A percentile compares a stretch with the other conserved stretches of the same genome.
Evolutionary conservation across 2,888 invertebrate species (phyloP).

Genomic region (Anaspis maculata): DNA sequence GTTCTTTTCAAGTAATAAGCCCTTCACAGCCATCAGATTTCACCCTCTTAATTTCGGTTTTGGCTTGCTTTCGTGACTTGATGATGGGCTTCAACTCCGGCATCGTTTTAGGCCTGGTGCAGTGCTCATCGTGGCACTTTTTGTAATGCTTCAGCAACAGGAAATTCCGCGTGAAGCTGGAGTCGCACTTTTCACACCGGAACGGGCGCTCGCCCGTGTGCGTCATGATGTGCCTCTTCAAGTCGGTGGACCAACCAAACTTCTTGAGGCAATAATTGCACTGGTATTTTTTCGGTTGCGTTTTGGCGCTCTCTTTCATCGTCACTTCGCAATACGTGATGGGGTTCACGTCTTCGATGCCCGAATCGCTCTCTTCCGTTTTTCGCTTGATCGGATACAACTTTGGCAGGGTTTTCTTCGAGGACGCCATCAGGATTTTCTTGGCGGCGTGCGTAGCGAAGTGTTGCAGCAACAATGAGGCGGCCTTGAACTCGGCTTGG

Average conservation of each 20-base stretch:
- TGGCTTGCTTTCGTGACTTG: slow-evolving; percentile 17
- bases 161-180: slow-evolving; percentile 39
- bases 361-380: slow-evolving; percentile 13
- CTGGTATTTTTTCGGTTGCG: slow-evolving; percentile 27
- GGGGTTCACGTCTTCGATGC: slow-evolving; percentile 27
- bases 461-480: slow-evolving; percentile 34
- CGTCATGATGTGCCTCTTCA: slow-evolving; percentile 40
- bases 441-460: slow-evolving; percentile 33
- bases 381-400: slow-evolving; percentile 23
- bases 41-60: slow-evolving; percentile 21
- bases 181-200: slow-evolving; percentile 35
- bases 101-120: slow-evolving; percentile 15
- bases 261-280: slow-evolving; percentile 36
- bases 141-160: slow-evolving; percentile 39
- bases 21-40: too few species aligned
- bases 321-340: slow-evolving; percentile 32
- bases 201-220: slow-evolving; percentile 41
- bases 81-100: slow-evolving; percentile 25
- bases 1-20: background rate
- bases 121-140: slow-evolving; percentile 22
- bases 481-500: slow-evolving; percentile 28
- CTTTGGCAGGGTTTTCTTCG: slow-evolving; percentile 20
- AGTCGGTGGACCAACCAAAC: slow-evolving; percentile 41
- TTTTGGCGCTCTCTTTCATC: slow-evolving; percentile 22
- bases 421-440: slow-evolving; percentile 5